Evolutionary conservation across 1,140 invertebrate species (phyloP), one percentile per base, ranked within the genome.

Genomic region (Daktulosphaira vitifoliae): DNA sequence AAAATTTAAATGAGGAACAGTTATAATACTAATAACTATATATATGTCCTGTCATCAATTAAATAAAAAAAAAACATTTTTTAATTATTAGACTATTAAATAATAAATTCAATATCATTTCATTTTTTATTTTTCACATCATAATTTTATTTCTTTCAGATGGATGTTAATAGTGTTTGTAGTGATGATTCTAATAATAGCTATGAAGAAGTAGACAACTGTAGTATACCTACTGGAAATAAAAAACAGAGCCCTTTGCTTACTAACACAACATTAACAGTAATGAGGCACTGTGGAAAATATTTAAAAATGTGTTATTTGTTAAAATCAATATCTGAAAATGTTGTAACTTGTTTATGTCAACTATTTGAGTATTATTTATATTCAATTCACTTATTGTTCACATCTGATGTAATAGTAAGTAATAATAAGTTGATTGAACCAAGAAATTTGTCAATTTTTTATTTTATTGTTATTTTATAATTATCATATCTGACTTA

Each of bases 341-440:
- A 95, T 76, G 92, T 98, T 6, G 84, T 96, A 13, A 81, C 84
- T 68, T 86, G 87, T 67, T 92, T 98, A 81, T 88, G 89, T 70
- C 90, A 98, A 71, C 79, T 99, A 50, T 95, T 96, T 75, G 94
- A 99, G 71, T 93, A 92, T 73, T 98, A 97, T 75, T 84, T 95
- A 48, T 94, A 90, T 74, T 82, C 89, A 1, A 90, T 96, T 1
- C 88, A 92, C 75, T 78, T 82, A n/a, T 92, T 96, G 70, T 97
- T 97, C 74, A 85, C 87, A 15, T 79, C 80, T 16, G 86, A 90
- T 76, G 76, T 84, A 53, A 52, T 69, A 9, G 85, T 86, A 73
- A 81, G 80, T 74, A 67, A 1, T 15, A 46, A 48, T 7, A 59
- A 29, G n/a, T n/a, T n/a, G n/a, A n/a, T n/a, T n/a, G n/a, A n/a